These are phyloP conservation scores for Whitmania pigra DNA, from an alignment of 1,140 invertebrate genomes.

Conservation along the genomic window DNA sequence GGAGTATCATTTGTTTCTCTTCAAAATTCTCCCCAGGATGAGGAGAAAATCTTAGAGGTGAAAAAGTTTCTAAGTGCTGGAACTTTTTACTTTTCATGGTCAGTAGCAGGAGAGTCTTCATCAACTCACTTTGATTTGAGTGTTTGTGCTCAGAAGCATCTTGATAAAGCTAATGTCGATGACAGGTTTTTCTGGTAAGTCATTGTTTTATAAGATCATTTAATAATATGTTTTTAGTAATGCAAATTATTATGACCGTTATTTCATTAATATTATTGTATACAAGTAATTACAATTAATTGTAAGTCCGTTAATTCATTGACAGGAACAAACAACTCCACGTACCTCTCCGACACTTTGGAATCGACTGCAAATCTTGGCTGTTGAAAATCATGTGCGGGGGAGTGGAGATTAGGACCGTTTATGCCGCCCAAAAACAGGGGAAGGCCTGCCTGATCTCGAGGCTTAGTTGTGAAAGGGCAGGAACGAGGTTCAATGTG, in stretches of 20 bases:
- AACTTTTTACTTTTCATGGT: constrained; percentile 90
- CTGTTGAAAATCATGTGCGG: constrained; percentile 86
- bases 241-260: not conserved
- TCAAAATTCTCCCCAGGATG: constrained; percentile 54
- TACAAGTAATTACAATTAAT: too few relatives aligned
- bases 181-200: constrained; percentile 83
- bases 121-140: constrained; percentile 63
- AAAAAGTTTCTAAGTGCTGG: constrained; percentile 83
- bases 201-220: not conserved
- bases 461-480: constrained; percentile 81
- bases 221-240: not conserved
- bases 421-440: constrained; percentile 82
- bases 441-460: constrained; percentile 84
- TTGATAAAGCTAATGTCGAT: constrained; percentile 56
- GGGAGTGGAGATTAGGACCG: constrained; percentile 83
- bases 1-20: constrained; percentile 77
- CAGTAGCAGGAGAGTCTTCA: constrained; percentile 37
- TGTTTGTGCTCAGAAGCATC: constrained; percentile 73
- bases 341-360: constrained; percentile 75
- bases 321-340: constrained; percentile 77
- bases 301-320: too few relatives aligned
- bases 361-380: constrained; percentile 75
- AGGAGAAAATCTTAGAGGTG: constrained; percentile 66
- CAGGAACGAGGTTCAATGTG: constrained; percentile 69
- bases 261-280: not conserved